Percentiles rank a stretch among this genome's conserved stretches.
Conservation (phyloP, 2,888 invertebrate species). For the Pantelozetes paolii region DNA sequence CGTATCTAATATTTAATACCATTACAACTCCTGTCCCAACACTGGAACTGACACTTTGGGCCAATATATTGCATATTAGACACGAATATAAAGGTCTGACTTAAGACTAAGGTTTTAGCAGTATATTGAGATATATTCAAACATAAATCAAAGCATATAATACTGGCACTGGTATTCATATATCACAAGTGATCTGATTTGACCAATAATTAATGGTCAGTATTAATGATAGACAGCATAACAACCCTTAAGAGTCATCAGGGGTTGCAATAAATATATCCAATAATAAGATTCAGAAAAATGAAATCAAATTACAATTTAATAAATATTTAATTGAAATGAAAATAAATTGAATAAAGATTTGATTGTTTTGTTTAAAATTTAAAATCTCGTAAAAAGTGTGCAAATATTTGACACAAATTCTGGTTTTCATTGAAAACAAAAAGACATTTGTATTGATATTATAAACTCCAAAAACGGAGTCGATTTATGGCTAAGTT, state of each 20-base stretch:
- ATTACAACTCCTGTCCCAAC: slow-evolving; percentile 32
- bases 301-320: no score
- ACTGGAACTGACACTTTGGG: background rate
- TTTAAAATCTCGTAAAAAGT: no score
- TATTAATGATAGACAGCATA: background rate
- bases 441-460: no score
- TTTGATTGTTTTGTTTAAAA: no score
- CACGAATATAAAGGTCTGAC: background rate
- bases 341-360: no score
- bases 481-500: background rate
- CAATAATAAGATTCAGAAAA: no score
- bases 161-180: background rate
- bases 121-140: background rate
- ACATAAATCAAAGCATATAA: background rate
- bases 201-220: background rate
- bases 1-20: slow-evolving; percentile 4
- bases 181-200: background rate
- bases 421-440: no score
- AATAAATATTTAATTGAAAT: no score
- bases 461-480: no score
- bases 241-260: no score
- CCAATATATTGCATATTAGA: background rate
- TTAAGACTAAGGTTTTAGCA: background rate
- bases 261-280: no score
- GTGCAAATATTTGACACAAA: no score